These are phyloP conservation scores for Penelope pileata DNA, from an alignment of 2,113 vertebrate species.

Conservation along the genomic window DNA sequence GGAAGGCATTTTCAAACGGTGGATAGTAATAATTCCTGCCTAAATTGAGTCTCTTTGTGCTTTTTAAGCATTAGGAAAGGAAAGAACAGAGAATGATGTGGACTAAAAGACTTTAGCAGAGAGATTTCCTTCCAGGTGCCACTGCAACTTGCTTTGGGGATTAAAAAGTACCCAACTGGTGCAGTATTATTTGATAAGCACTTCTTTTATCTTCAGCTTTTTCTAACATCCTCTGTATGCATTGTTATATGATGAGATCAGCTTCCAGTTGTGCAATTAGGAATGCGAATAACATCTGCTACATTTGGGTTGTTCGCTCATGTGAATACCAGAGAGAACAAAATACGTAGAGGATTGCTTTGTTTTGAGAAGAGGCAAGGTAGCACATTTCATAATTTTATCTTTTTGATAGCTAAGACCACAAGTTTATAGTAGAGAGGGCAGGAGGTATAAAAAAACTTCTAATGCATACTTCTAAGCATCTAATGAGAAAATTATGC, in stretches of 20 bases:
- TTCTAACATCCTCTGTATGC: background rate
- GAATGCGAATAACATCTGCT: constrained; percentile 65
- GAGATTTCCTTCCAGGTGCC: constrained; percentile 40
- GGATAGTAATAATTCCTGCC: constrained; percentile 39
- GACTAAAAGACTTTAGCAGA: background rate
- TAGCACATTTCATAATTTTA: constrained; percentile 17
- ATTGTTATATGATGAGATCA: constrained; percentile 53
- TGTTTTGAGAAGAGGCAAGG: constrained; percentile 18
- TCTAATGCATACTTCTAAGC: too few species aligned
- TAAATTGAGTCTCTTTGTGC: constrained; percentile 42
- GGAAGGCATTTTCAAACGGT: background rate
- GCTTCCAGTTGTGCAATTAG: constrained; percentile 61
- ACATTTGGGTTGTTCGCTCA: constrained; percentile 51
- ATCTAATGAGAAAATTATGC: background rate
- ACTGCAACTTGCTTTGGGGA: constrained; percentile 6
- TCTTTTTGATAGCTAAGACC: background rate
- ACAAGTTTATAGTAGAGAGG: background rate
- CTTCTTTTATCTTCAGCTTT: background rate
- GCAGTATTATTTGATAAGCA: constrained; percentile 14
- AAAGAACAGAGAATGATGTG: constrained; percentile 18
- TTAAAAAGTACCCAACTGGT: constrained; percentile 16
- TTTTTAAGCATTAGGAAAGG: constrained; percentile 28
- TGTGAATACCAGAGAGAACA: constrained; percentile 1
- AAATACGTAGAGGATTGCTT: background rate
- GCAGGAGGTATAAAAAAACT: background rate